A percentile compares a stretch with the other conserved stretches of the same genome.
Evolutionary conservation across 2,797 vertebrate species (phyloP).

Genomic region (Enteromius viviparus): DNA sequence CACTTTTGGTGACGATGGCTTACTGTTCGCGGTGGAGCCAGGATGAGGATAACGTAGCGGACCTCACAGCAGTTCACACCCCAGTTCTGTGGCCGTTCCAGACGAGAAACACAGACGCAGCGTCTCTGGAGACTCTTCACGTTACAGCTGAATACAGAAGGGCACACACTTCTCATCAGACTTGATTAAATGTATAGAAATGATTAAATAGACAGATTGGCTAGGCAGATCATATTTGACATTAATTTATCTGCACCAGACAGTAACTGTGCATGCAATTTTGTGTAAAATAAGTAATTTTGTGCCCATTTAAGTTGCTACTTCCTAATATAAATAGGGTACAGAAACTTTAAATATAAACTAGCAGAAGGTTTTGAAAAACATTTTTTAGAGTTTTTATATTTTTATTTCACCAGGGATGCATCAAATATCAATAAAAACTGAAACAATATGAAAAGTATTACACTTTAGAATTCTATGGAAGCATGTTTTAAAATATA

Average conservation of each 20-base stretch:
- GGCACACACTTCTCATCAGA: background rate
- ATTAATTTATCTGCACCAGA: background rate
- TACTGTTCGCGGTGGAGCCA: slow-evolving; percentile 90
- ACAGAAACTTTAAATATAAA: background rate
- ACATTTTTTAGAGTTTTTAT: background rate
- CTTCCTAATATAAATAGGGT: background rate
- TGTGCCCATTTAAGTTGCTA: background rate
- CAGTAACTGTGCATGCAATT: background rate
- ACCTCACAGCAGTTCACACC: slow-evolving; percentile 92
- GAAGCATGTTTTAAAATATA: background rate
- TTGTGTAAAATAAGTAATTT: background rate
- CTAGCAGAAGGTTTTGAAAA: background rate
- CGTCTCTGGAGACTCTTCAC: slow-evolving; percentile 85
- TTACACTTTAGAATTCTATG: background rate
- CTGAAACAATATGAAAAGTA: background rate
- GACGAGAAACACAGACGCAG: slow-evolving; percentile 87
- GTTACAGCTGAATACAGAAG: slow-evolving; percentile 77
- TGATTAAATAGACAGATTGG: background rate
- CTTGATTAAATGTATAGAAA: background rate
- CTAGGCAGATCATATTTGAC: background rate
- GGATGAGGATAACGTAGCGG: slow-evolving; percentile 88
- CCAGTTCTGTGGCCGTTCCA: slow-evolving; percentile 94
- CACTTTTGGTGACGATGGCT: slow-evolving; percentile 21
- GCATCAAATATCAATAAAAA: background rate
- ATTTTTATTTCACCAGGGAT: background rate